Evolutionary conservation across 2,888 invertebrate genomes (phyloP).

Genomic region (Folsomia candida): DNA sequence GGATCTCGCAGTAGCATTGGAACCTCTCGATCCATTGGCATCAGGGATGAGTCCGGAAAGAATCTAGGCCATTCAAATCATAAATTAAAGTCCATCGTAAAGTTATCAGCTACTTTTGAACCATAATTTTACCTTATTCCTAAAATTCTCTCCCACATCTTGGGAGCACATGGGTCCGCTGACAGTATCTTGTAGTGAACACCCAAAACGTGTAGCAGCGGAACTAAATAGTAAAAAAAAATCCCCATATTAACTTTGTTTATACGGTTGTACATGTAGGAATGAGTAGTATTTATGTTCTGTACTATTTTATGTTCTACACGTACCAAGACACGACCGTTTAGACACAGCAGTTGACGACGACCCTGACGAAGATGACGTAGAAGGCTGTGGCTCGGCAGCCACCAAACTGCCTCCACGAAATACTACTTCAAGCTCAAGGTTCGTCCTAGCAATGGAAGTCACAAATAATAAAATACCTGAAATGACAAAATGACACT

Average conservation of each 20-base stretch:
- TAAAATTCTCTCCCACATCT: conserved; percentile 50
- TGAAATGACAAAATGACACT: no score
- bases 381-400: conserved; percentile 51
- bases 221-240: conserved; percentile 62
- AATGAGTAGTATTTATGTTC: conserved; percentile 6
- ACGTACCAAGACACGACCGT: conserved; percentile 72
- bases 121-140: conserved; percentile 45
- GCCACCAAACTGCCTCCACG: conserved; percentile 73
- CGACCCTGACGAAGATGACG: conserved; percentile 52
- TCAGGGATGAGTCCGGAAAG: conserved; percentile 50
- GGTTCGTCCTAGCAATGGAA: conserved; percentile 83
- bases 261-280: no score
- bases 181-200: conserved; percentile 61
- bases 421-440: conserved; percentile 88
- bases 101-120: no score
- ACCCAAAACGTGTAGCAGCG: conserved; percentile 81
- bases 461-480: conserved; percentile 86
- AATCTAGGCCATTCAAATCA: no score
- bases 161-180: conserved; percentile 48
- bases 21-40: conserved; percentile 61
- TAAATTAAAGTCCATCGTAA: no score
- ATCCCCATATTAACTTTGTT: background rate
- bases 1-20: conserved; percentile 86
- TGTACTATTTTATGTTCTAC: no score
- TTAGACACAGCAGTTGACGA: conserved; percentile 62